phyloP scores from a whole-genome alignment of 2,888 invertebrate genomes.

The Smittia aterrima region DNA sequence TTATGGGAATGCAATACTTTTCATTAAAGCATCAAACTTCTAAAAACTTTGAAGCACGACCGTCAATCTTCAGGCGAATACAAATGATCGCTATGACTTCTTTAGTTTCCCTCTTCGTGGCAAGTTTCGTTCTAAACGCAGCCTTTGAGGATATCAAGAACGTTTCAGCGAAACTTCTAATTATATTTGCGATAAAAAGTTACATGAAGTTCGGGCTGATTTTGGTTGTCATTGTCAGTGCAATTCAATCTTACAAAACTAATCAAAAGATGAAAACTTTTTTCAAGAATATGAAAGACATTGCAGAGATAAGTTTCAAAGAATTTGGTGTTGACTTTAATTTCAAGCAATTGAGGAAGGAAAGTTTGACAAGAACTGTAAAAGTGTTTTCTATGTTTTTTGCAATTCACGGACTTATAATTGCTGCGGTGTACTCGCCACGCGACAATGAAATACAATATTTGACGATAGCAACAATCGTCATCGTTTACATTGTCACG shows the following conservation, averaged over 20 bases:
- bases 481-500: not conserved
- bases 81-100: too few relatives aligned
- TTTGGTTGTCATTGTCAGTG: not conserved
- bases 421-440: too few relatives aligned
- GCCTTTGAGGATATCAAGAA: not conserved
- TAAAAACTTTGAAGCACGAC: too few relatives aligned
- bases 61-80: too few relatives aligned
- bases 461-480: not conserved
- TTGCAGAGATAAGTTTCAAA: not conserved
- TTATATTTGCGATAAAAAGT: not conserved
- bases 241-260: not conserved
- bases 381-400: not conserved
- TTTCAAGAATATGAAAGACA: not conserved
- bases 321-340: not conserved
- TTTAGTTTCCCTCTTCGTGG: not conserved
- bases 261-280: not conserved
- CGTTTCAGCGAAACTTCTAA: not conserved
- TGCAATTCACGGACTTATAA: too few relatives aligned
- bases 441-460: too few relatives aligned
- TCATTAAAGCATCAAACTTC: too few relatives aligned
- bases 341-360: not conserved
- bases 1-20: too few relatives aligned
- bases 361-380: not conserved
- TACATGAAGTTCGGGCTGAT: slow-evolving; percentile 15
- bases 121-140: not conserved